Percentiles rank a stretch among this genome's conserved stretches.
Evolutionary conservation across 2,113 vertebrate species (phyloP).

Genomic region (Ctenodactylus gundi): DNA sequence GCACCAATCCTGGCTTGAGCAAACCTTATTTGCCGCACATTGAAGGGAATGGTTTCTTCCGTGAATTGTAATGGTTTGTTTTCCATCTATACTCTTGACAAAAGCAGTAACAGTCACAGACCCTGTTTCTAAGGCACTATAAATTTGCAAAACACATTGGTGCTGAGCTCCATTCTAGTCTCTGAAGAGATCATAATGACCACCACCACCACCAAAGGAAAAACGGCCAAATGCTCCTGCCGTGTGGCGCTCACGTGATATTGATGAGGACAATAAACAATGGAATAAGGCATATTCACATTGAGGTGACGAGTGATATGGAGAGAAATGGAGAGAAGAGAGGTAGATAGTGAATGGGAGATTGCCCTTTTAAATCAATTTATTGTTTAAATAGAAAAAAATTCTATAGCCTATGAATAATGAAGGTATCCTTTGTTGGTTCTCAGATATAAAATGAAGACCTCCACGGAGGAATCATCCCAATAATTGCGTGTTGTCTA

Average conservation of each 20-base stretch:
- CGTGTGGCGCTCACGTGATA: background rate
- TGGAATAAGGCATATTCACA: background rate
- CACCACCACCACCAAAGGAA: no score
- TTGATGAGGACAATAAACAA: background rate
- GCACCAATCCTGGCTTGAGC: background rate
- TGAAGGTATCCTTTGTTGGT: background rate
- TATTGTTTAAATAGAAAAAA: background rate
- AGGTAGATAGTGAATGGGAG: background rate
- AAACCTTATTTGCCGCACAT: constrained; percentile 9
- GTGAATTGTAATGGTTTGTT: constrained; percentile 20
- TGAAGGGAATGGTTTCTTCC: constrained; percentile 41
- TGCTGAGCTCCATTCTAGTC: background rate
- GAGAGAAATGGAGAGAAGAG: background rate
- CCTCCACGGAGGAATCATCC: background rate
- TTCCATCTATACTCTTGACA: constrained; percentile 26
- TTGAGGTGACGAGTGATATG: background rate
- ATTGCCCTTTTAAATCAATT: constrained; percentile 28
- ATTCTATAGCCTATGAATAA: background rate
- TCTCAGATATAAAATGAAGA: background rate
- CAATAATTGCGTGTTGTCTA: background rate
- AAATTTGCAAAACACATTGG: constrained; percentile 5
- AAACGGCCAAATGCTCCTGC: background rate
- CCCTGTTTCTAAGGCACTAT: background rate
- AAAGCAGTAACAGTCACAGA: constrained; percentile 36
- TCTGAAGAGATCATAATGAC: background rate